phyloP scores from a whole-genome alignment of 2,888 invertebrate genomes.

The Spilosoma lubricipeda region DNA sequence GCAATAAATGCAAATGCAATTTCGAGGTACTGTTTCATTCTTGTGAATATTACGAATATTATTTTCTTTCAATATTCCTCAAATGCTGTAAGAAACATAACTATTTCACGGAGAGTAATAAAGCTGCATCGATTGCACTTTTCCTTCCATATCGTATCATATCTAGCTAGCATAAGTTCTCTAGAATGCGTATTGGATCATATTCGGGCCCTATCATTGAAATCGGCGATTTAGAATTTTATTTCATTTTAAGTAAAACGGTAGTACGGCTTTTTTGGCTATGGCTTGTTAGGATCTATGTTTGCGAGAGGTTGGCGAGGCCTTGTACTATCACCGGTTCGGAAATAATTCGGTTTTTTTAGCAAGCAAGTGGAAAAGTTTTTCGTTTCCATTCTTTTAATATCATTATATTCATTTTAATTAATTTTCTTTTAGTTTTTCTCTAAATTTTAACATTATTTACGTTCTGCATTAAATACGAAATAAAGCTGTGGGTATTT shows the following conservation, averaged over 20 bases:
- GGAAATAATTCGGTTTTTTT: not conserved
- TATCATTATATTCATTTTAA: not conserved
- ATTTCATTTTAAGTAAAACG: not conserved
- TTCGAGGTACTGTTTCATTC: slow-evolving; percentile 45
- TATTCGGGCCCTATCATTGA: slow-evolving; percentile 56
- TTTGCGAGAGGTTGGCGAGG: not conserved
- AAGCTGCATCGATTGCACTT: slow-evolving; percentile 72
- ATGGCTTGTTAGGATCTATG: not conserved
- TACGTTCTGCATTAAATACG: not conserved
- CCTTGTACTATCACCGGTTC: not conserved
- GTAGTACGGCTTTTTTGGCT: not conserved
- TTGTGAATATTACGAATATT: slow-evolving; percentile 56
- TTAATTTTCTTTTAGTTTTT: not conserved
- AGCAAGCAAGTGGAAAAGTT: not conserved
- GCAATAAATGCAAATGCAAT: slow-evolving; percentile 58
- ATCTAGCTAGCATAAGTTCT: slow-evolving; percentile 54
- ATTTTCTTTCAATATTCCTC: slow-evolving; percentile 68
- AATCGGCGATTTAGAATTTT: slow-evolving; percentile 35
- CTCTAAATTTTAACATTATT: not conserved
- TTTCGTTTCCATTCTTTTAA: not conserved
- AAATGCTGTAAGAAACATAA: slow-evolving; percentile 66
- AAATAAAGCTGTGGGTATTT: not conserved
- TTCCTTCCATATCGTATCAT: slow-evolving; percentile 59
- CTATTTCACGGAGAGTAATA: slow-evolving; percentile 63
- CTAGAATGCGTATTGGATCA: slow-evolving; percentile 57